Conservation (phyloP, 1,140 invertebrate genomes). For the Apis florea region DNA sequence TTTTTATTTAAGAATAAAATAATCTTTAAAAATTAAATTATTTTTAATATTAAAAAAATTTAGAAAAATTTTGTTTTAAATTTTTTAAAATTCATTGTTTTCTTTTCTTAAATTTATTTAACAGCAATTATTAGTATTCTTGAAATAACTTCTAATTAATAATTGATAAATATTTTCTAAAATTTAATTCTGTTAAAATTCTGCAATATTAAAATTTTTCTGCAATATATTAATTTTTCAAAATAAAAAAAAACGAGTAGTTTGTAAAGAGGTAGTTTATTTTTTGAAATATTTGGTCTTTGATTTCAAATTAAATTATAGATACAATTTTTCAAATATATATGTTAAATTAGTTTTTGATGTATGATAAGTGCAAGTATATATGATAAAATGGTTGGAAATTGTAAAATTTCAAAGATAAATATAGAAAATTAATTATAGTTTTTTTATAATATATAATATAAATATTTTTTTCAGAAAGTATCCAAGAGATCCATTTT, state of each 20-base stretch:
- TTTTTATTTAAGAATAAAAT: no score
- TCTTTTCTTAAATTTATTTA: no score
- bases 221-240: no score
- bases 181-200: no score
- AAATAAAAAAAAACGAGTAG: background rate
- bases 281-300: constrained; percentile 25
- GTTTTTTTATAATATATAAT: background rate
- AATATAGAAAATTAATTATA: constrained; percentile 9
- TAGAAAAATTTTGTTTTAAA: no score
- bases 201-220: no score
- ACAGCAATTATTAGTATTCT: no score
- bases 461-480: background rate
- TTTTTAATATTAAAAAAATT: no score
- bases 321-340: background rate
- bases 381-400: background rate
- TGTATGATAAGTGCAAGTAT: background rate
- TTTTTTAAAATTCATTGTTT: no score
- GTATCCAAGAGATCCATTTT: background rate
- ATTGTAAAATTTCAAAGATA: background rate
- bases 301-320: background rate
- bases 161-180: no score
- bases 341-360: background rate
- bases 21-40: no score
- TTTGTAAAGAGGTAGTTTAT: constrained; percentile 34
- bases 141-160: no score